Conservation (phyloP, 2,888 invertebrate species). For the Schizaphis graminum region DNA sequence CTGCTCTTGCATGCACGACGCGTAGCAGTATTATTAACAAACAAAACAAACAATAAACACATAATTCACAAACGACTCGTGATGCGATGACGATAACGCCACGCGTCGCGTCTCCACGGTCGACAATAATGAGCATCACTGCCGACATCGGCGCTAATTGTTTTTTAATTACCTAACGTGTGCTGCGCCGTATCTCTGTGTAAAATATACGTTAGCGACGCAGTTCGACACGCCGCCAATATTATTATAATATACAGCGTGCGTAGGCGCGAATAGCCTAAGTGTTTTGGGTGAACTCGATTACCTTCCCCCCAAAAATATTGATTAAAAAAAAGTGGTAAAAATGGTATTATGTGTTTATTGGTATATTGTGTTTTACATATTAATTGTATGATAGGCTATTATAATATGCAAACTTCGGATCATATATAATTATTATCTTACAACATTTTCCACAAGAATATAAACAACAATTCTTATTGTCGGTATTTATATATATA, state of each 20-base stretch:
- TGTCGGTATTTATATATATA: neutral
- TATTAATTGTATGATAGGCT: neutral
- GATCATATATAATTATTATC: neutral
- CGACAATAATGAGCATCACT: constrained; percentile 49
- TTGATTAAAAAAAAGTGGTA: neutral
- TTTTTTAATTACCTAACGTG: constrained; percentile 55
- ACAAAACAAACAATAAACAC: constrained; percentile 60
- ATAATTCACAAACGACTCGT: constrained; percentile 58
- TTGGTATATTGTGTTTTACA: neutral
- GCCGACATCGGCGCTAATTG: constrained; percentile 53
- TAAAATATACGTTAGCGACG: neutral
- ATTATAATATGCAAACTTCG: neutral
- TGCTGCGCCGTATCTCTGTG: neutral
- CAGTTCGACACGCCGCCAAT: neutral
- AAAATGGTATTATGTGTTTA: no score
- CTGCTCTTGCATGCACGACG: neutral
- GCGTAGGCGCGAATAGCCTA: neutral
- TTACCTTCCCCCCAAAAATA: neutral
- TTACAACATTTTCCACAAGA: neutral
- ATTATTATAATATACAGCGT: neutral
- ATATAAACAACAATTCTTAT: neutral
- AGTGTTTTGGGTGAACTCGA: neutral
- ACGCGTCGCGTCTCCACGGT: constrained; percentile 41
- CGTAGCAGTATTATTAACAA: neutral
- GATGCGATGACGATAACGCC: constrained; percentile 50